Percentiles rank a stretch among this genome's conserved stretches.
Evolutionary conservation across 2,888 invertebrate species (phyloP).

Genomic region (Dorcus hopei): DNA sequence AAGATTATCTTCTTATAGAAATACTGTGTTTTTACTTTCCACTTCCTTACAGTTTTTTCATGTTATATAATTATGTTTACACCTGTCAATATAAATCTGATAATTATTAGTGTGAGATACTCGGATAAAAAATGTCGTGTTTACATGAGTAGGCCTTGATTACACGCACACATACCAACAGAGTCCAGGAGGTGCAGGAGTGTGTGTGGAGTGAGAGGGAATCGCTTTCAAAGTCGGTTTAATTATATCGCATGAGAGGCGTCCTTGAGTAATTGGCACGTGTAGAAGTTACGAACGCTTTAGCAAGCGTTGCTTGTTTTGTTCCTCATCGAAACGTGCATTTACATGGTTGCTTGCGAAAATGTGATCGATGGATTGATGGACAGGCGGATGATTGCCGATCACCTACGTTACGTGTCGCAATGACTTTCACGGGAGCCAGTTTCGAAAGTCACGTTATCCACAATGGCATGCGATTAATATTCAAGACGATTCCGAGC

Average conservation of each 20-base stretch:
- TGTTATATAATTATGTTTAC: no score
- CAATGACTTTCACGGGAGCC: no score
- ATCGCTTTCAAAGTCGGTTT: background rate
- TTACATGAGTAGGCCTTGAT: background rate
- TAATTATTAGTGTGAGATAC: no score
- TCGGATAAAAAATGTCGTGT: background rate
- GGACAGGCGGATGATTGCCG: conserved; percentile 8
- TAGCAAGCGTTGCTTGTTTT: no score
- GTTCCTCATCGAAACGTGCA: no score
- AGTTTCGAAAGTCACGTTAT: no score
- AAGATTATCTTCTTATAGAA: no score
- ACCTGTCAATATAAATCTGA: no score
- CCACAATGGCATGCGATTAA: no score
- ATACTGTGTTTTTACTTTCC: no score
- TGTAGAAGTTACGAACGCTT: background rate
- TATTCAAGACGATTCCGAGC: no score
- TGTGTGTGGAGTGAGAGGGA: background rate
- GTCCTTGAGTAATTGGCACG: conserved; percentile 1
- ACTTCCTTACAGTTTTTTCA: no score
- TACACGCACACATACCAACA: background rate
- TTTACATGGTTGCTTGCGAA: background rate
- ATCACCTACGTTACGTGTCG: conserved; percentile 20
- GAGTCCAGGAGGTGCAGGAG: background rate
- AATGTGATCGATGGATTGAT: background rate
- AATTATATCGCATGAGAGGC: background rate